Evolutionary conservation across 1,140 invertebrate genomes (phyloP).

Genomic region (Drosophila nannoptera): DNA sequence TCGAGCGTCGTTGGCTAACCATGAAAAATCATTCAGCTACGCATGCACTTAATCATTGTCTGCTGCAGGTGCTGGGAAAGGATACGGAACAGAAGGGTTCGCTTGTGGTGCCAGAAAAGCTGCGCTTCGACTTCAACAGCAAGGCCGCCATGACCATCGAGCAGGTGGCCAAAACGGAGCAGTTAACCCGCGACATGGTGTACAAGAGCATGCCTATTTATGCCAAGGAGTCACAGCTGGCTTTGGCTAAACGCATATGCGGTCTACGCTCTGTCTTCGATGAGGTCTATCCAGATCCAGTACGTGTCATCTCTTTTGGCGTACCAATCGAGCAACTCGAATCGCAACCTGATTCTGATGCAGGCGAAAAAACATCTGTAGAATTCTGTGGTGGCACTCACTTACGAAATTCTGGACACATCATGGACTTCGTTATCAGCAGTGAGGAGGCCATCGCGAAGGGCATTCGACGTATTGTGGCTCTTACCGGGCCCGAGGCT

Average conservation of each 20-base stretch:
- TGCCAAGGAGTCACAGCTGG: constrained; percentile 88
- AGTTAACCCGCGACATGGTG: constrained; percentile 88
- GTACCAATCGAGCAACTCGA: constrained; percentile 94
- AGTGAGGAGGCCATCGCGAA: constrained; percentile 99
- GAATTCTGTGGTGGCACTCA: constrained; percentile 99
- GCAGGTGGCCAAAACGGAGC: constrained; percentile 93
- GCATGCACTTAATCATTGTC: constrained; percentile 96
- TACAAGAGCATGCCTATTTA: constrained; percentile 90
- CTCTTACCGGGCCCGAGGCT: constrained; percentile 96
- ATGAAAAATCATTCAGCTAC: constrained; percentile 99
- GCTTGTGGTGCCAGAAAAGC: constrained; percentile 97
- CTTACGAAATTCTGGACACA: constrained; percentile 92
- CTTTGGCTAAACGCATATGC: constrained; percentile 90
- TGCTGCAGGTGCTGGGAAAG: constrained; percentile 92
- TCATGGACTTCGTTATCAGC: constrained; percentile 96
- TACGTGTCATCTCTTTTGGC: constrained; percentile 96
- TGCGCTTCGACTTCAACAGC: constrained; percentile 98
- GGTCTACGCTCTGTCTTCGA: constrained; percentile 99
- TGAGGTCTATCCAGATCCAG: constrained; percentile 99
- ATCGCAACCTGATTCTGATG: constrained; percentile 88
- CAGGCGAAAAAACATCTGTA: constrained; percentile 93
- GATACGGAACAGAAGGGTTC: constrained; percentile 98
- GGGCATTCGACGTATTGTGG: constrained; percentile 97
- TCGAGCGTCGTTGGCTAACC: constrained; percentile 88
- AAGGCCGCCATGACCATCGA: constrained; percentile 93